These are phyloP conservation scores for Rallus crepitans DNA, from an alignment of 2,797 vertebrate species.

Conservation along the genomic window DNA sequence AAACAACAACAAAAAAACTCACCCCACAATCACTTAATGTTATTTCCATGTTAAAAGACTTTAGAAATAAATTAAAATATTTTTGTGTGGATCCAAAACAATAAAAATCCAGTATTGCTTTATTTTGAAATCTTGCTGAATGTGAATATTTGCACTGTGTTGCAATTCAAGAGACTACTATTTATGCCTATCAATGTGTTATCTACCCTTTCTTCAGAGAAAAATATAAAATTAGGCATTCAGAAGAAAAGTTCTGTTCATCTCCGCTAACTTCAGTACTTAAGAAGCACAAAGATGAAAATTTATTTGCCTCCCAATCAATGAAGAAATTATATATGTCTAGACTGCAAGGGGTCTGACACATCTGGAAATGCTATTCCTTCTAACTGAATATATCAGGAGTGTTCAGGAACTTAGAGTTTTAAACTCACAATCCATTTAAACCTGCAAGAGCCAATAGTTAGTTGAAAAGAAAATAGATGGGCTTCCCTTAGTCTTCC, in stretches of 20 bases:
- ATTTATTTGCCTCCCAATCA: neutral
- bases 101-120: neutral
- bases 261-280: neutral
- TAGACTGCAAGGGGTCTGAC: neutral
- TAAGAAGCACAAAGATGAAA: neutral
- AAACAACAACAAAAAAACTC: neutral
- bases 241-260: neutral
- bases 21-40: accelerated
- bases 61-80: neutral
- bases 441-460: neutral
- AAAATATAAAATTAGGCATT: neutral
- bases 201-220: neutral
- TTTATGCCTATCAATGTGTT: neutral
- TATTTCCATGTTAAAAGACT: neutral
- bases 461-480: neutral
- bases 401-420: neutral
- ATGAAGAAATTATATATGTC: neutral
- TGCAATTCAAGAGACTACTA: neutral
- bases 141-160: neutral
- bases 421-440: neutral
- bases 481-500: neutral
- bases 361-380: neutral
- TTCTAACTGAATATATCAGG: neutral
- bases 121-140: neutral
- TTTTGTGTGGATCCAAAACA: neutral